Evolutionary conservation across 2,888 invertebrate genomes (phyloP).

Genomic region (Drosophila barbarae): DNA sequence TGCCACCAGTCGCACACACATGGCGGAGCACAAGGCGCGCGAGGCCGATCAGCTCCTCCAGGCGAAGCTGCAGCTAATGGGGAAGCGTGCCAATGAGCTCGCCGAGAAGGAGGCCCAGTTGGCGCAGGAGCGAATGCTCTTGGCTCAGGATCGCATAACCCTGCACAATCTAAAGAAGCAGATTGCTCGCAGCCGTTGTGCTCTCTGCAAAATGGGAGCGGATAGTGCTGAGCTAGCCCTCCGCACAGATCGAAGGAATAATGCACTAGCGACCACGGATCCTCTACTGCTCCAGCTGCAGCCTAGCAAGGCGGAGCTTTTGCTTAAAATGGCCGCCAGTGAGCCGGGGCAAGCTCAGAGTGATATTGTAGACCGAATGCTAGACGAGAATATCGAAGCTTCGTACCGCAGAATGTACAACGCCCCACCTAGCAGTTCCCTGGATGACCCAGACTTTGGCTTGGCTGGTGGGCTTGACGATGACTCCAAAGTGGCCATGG

Average conservation of each 20-base stretch:
- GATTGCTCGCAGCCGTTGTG: conserved; percentile 73
- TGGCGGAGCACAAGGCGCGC: conserved; percentile 67
- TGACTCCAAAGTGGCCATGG: conserved; percentile 70
- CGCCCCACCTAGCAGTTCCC: conserved; percentile 28
- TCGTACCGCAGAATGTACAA: conserved; percentile 74
- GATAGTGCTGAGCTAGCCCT: conserved; percentile 68
- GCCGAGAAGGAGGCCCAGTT: conserved; percentile 77
- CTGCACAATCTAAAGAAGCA: conserved; percentile 72
- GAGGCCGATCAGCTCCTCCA: conserved; percentile 73
- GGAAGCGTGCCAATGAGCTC: conserved; percentile 72
- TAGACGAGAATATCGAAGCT: conserved; percentile 76
- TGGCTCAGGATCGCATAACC: conserved; percentile 77
- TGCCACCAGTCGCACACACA: conserved; percentile 71
- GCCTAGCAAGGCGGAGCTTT: conserved; percentile 14
- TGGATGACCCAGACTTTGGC: conserved; percentile 25
- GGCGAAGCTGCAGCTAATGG: conserved; percentile 73
- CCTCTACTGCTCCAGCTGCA: neutral
- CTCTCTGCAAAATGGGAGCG: conserved; percentile 78
- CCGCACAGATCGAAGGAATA: conserved; percentile 32
- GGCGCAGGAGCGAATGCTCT: conserved; percentile 76
- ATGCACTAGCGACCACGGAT: neutral
- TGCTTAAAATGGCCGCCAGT: conserved; percentile 15
- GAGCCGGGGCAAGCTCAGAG: conserved; percentile 18
- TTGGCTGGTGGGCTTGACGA: conserved; percentile 65
- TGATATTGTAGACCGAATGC: conserved; percentile 73